phyloP scores from a whole-genome alignment of 2,797 vertebrate genomes.

The Sebastes iracundus region DNA sequence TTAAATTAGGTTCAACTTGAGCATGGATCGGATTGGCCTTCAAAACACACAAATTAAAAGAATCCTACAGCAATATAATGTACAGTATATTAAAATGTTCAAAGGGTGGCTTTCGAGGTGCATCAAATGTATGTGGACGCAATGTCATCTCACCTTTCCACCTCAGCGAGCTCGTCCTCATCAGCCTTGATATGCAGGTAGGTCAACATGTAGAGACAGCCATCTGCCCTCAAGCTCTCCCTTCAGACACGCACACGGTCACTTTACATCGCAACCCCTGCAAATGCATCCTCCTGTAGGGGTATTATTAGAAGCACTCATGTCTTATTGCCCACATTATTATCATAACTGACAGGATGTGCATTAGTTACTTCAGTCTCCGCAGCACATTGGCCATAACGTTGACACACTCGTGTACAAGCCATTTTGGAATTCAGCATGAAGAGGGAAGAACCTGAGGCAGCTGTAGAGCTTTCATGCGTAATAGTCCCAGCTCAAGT shows the following conservation, averaged over 20 bases:
- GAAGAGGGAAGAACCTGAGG: slow-evolving; percentile 70
- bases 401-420: slow-evolving; percentile 61
- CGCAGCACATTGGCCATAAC: slow-evolving; percentile 58
- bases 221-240: slow-evolving; percentile 62
- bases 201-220: slow-evolving; percentile 76
- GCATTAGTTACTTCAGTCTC: slow-evolving; percentile 77
- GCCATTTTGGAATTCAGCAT: slow-evolving; percentile 58
- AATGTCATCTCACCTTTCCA: slow-evolving; percentile 71
- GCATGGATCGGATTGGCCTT: background rate
- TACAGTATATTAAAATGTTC: background rate
- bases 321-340: slow-evolving; percentile 68
- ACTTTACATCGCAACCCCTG: slow-evolving; percentile 64
- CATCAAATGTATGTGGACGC: slow-evolving; percentile 35
- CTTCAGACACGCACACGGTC: slow-evolving; percentile 63
- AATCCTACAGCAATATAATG: background rate
- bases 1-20: background rate
- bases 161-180: slow-evolving; percentile 62
- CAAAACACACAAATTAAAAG: background rate
- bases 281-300: slow-evolving; percentile 70
- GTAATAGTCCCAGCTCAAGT: slow-evolving; percentile 79
- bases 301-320: slow-evolving; percentile 79
- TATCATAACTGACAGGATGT: slow-evolving; percentile 77
- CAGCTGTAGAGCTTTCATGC: slow-evolving; percentile 70
- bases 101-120: slow-evolving; percentile 12
- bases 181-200: slow-evolving; percentile 71